phyloP scores from a whole-genome alignment of 2,113 vertebrate genomes.

The Panurus biarmicus region DNA sequence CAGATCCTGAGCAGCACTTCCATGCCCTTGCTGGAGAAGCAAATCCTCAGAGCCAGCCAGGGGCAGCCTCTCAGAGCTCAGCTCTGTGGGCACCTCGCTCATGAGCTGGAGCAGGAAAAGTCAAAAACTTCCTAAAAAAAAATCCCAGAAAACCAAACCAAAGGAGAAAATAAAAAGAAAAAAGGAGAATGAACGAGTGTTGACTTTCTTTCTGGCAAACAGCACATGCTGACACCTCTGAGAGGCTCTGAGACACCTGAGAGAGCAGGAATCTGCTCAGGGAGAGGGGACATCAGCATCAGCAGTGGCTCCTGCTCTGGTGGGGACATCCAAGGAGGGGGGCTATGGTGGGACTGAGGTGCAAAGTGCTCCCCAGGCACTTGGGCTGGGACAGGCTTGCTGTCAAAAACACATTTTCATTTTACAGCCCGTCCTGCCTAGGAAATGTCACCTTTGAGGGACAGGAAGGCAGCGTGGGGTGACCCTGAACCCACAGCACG shows the following conservation, averaged over 20 bases:
- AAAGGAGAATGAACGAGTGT: no score
- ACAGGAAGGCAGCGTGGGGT: not conserved
- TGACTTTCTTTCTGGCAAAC: not conserved
- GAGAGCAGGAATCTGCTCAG: not conserved
- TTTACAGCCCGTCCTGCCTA: not conserved
- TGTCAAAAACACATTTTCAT: not conserved
- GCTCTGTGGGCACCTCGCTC: not conserved
- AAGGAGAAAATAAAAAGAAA: not conserved
- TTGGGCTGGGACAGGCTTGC: not conserved
- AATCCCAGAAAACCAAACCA: not conserved
- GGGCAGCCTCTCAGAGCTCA: not conserved
- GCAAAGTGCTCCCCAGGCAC: not conserved
- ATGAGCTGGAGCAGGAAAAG: not conserved
- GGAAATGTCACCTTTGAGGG: not conserved
- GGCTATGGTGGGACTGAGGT: not conserved
- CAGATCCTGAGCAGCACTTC: not conserved
- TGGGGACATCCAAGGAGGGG: not conserved
- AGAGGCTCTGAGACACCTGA: not conserved
- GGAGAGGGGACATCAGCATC: not conserved
- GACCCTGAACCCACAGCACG: not conserved
- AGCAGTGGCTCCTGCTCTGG: not conserved
- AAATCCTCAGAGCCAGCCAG: not conserved
- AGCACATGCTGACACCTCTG: not conserved
- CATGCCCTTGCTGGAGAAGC: not conserved
- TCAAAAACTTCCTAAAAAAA: not conserved